Evolutionary conservation across 2,888 invertebrate species (phyloP).

Genomic region (Apotomis turbidana): DNA sequence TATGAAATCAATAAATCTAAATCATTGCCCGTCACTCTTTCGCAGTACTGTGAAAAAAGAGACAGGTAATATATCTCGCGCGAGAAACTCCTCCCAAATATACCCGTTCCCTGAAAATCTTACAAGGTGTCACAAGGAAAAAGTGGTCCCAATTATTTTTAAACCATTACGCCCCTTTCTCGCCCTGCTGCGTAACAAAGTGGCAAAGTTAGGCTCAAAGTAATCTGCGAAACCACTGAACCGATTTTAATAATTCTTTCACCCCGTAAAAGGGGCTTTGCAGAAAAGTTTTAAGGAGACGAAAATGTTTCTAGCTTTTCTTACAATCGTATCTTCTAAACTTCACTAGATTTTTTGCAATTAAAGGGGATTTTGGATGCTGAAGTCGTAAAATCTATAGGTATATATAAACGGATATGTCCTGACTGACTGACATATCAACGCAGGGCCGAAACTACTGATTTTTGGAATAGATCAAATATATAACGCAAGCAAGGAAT

Average conservation of each 20-base stretch:
- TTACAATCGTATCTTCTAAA: not conserved
- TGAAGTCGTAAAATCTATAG: too few relatives aligned
- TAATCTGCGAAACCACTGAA: constrained; percentile 1
- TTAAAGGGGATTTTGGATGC: too few relatives aligned
- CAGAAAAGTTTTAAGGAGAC: not conserved
- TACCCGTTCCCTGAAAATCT: not conserved
- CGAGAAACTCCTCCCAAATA: not conserved
- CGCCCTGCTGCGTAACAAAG: constrained; percentile 1
- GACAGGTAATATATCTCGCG: too few relatives aligned
- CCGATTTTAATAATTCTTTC: constrained; percentile 9
- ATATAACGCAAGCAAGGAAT: too few relatives aligned
- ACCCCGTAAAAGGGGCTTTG: constrained; percentile 1
- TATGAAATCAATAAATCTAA: too few relatives aligned
- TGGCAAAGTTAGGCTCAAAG: constrained; percentile 2
- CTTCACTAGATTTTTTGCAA: too few relatives aligned
- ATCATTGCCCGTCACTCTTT: too few relatives aligned
- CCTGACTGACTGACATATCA: too few relatives aligned
- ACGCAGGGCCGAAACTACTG: too few relatives aligned
- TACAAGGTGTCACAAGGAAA: not conserved
- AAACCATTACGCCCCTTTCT: not conserved
- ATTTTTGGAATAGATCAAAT: too few relatives aligned
- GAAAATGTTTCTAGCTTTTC: not conserved
- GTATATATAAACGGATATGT: too few relatives aligned
- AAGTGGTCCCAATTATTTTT: constrained; percentile 1
- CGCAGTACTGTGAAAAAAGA: too few relatives aligned